Conservation (phyloP, 2,888 invertebrate genomes). For the Drosophila dives region DNA sequence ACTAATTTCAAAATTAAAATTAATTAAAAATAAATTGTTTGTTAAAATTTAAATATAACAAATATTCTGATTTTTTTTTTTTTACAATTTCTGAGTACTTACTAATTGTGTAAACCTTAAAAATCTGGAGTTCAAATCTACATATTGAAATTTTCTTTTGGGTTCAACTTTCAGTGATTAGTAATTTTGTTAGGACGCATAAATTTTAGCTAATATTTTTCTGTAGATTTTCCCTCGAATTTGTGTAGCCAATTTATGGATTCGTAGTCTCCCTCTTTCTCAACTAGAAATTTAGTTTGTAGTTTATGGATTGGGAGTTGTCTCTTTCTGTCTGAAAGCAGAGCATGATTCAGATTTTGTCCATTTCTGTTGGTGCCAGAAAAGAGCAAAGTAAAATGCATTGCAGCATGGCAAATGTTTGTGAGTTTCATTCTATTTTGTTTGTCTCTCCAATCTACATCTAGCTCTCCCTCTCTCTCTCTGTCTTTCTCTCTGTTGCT, state of each 20-base stretch:
- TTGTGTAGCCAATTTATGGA: background rate
- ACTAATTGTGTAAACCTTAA: background rate
- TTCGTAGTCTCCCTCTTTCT: background rate
- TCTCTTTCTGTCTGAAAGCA: background rate
- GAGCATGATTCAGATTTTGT: background rate
- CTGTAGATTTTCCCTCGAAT: background rate
- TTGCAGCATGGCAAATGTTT: background rate
- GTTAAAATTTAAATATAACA: background rate
- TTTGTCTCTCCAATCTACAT: conserved; percentile 7
- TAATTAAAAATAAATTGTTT: background rate
- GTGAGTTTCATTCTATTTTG: conserved; percentile 19
- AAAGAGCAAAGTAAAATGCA: conserved; percentile 1
- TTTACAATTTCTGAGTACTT: background rate
- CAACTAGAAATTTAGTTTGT: background rate
- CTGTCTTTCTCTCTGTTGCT: background rate
- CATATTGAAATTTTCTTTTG: no score
- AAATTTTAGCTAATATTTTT: no score
- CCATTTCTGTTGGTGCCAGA: background rate
- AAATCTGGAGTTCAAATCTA: no score
- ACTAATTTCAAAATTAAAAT: background rate
- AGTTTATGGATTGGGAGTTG: background rate
- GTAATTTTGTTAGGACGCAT: background rate
- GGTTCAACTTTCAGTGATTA: background rate
- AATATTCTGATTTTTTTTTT: background rate
- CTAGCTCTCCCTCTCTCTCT: background rate